phyloP scores from a whole-genome alignment of 2,888 invertebrate genomes.

The Pyrrhosoma nymphula region DNA sequence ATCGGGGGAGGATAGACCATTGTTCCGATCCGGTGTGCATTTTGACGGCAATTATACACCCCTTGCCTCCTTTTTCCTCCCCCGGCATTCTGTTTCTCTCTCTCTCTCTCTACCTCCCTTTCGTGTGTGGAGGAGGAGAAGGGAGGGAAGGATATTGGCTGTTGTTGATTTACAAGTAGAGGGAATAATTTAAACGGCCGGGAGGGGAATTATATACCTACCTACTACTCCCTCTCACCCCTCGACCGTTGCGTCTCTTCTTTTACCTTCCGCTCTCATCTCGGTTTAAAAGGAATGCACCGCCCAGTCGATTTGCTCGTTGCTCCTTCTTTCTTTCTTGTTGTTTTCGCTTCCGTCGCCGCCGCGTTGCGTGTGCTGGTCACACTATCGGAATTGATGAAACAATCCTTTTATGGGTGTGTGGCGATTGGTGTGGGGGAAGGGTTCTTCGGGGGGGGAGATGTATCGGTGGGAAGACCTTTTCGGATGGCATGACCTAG shows the following conservation, averaged over 20 bases:
- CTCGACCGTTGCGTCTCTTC: neutral
- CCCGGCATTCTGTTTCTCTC: no score
- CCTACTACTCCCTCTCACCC: no score
- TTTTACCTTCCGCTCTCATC: neutral
- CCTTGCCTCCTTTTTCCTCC: neutral
- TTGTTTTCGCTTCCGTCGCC: no score
- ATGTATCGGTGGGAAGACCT: neutral
- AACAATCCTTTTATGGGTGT: neutral
- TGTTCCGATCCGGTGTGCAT: conserved; percentile 26
- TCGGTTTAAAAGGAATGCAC: neutral
- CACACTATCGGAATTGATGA: neutral
- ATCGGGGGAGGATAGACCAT: neutral
- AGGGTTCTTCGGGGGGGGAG: neutral
- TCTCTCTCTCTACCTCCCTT: neutral
- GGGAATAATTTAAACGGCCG: conserved; percentile 26
- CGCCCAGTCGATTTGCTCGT: neutral
- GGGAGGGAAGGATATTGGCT: neutral
- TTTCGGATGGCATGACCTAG: neutral
- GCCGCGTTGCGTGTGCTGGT: neutral
- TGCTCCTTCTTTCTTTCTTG: neutral
- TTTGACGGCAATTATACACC: neutral
- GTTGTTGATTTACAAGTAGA: neutral
- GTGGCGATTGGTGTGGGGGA: neutral
- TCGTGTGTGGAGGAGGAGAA: neutral
- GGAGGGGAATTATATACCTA: neutral